Conservation (phyloP, 2,797 vertebrate genomes). For the Spheniscus humboldti region DNA sequence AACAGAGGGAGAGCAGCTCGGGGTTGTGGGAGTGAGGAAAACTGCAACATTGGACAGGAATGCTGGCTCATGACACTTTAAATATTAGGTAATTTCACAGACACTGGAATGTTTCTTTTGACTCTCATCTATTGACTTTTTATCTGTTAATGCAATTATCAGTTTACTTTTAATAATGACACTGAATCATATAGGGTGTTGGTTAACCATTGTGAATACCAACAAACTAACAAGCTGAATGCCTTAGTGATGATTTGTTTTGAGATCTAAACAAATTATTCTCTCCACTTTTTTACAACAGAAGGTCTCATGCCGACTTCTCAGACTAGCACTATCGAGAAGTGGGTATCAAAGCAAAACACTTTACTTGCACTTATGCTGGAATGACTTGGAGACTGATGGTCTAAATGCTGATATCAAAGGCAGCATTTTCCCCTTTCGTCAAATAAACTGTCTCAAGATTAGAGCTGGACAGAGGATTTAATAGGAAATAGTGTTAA, state of each 20-base stretch:
- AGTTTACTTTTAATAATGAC: constrained; percentile 37
- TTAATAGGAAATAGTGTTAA: constrained; percentile 18
- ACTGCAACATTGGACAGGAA: background rate
- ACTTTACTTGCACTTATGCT: background rate
- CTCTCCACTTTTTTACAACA: background rate
- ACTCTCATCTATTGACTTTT: constrained; percentile 14
- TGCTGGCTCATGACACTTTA: background rate
- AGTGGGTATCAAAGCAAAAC: background rate
- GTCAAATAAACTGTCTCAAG: background rate
- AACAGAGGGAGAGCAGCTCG: background rate
- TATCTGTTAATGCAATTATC: constrained; percentile 33
- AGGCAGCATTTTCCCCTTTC: background rate
- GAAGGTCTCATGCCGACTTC: background rate
- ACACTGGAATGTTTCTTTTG: constrained; percentile 11
- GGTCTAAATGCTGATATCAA: background rate
- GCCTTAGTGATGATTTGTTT: constrained; percentile 49
- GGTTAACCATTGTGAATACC: constrained; percentile 43
- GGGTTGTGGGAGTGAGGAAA: constrained; percentile 9
- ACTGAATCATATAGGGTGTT: constrained; percentile 59
- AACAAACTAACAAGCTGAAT: constrained; percentile 47
- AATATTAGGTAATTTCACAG: background rate
- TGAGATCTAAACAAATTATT: background rate
- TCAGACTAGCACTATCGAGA: background rate
- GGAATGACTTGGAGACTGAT: background rate
- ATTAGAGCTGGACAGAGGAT: background rate